Percentiles rank a stretch among this genome's conserved stretches.
Evolutionary conservation across 2,888 invertebrate species (phyloP).

Genomic region (Atethmia centrago): DNA sequence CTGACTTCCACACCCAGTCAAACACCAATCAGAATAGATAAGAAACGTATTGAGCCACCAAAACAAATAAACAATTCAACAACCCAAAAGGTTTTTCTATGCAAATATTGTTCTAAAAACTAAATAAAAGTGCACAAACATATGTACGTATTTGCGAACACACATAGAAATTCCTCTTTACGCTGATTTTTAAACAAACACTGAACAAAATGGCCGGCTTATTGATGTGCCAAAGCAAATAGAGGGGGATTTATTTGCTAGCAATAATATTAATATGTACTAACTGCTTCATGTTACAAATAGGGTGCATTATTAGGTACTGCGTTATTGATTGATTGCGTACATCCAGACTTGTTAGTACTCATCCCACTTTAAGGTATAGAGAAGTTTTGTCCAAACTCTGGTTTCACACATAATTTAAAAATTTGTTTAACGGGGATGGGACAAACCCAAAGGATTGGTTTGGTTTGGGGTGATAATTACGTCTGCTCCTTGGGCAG

Average conservation of each 20-base stretch:
- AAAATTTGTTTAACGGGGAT: background rate
- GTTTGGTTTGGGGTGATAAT: background rate
- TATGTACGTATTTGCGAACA: constrained; percentile 67
- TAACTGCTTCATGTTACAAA: constrained; percentile 70
- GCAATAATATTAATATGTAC: constrained; percentile 66
- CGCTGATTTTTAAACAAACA: constrained; percentile 80
- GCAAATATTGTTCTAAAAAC: constrained; percentile 59
- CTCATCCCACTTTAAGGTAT: no score
- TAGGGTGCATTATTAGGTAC: constrained; percentile 43
- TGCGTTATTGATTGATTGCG: constrained; percentile 12
- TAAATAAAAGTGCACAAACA: constrained; percentile 60
- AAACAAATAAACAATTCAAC: constrained; percentile 39
- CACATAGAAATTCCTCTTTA: constrained; percentile 66
- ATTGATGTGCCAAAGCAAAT: constrained; percentile 79
- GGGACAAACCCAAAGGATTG: background rate
- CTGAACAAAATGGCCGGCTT: constrained; percentile 69
- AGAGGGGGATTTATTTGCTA: constrained; percentile 80
- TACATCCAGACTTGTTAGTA: background rate
- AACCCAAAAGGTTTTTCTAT: constrained; percentile 34
- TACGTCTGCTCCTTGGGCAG: background rate
- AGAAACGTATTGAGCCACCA: constrained; percentile 12
- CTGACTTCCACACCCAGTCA: background rate
- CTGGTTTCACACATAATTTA: background rate
- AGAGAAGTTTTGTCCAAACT: background rate
- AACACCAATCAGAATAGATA: constrained; percentile 12